Evolutionary conservation across 2,113 vertebrate species (phyloP).

Genomic region (Ctenomys sociabilis): DNA sequence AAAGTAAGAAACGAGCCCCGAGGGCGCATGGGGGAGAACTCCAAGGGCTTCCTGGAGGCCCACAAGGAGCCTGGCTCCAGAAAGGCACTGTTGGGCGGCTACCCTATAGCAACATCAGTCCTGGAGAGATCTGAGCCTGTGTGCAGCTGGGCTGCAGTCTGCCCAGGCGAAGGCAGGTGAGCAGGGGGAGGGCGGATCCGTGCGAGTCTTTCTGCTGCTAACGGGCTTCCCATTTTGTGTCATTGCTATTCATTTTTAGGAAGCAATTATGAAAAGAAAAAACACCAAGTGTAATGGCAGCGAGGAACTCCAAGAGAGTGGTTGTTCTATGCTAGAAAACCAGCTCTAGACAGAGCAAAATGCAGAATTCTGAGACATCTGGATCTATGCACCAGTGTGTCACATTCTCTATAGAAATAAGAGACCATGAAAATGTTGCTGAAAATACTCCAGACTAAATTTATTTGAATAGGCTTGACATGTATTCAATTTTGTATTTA

Average conservation of each 20-base stretch:
- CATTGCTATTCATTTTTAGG: background rate
- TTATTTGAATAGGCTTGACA: background rate
- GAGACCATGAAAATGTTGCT: background rate
- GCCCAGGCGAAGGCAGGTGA: background rate
- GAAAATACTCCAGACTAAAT: background rate
- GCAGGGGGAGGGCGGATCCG: background rate
- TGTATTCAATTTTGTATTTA: constrained; percentile 1
- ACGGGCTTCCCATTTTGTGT: background rate
- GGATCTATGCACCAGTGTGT: background rate
- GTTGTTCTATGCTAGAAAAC: constrained; percentile 2
- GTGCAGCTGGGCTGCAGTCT: background rate
- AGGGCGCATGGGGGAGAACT: no score
- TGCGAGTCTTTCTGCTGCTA: background rate
- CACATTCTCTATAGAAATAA: background rate
- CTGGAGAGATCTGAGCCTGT: background rate
- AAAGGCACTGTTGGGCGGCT: no score
- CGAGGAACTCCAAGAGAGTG: background rate
- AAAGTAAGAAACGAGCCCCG: background rate
- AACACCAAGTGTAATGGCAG: background rate
- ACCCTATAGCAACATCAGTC: no score
- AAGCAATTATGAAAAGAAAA: background rate
- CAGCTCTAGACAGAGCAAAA: background rate
- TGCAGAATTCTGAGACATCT: background rate
- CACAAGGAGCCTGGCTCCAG: no score
- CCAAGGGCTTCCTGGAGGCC: no score